Evolutionary conservation across 1,140 invertebrate genomes (phyloP).

Genomic region (Araneus ventricosus): DNA sequence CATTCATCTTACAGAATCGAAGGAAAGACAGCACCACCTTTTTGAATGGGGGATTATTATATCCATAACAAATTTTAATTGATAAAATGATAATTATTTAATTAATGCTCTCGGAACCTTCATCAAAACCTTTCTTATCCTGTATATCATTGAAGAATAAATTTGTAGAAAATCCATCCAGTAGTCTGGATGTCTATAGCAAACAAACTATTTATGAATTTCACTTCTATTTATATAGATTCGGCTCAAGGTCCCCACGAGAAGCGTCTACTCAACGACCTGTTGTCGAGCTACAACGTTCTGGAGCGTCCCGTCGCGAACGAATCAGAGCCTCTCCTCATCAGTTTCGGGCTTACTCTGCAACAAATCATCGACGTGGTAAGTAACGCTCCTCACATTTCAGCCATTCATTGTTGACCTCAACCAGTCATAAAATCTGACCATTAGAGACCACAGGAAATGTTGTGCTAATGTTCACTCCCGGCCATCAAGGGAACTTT

Average conservation of each 20-base stretch:
- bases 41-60: too few relatives aligned
- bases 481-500: constrained; percentile 19
- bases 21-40: too few relatives aligned
- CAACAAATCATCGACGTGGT: constrained; percentile 84
- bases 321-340: constrained; percentile 80
- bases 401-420: constrained; percentile 20
- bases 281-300: constrained; percentile 81
- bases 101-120: too few relatives aligned
- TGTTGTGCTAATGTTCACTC: not conserved
- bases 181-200: too few relatives aligned
- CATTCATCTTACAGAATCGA: too few relatives aligned
- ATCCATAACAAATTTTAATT: too few relatives aligned
- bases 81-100: too few relatives aligned
- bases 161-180: too few relatives aligned
- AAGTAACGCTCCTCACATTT: constrained; percentile 75
- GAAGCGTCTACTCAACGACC: constrained; percentile 78
- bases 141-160: too few relatives aligned
- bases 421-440: constrained; percentile 28
- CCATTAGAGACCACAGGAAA: constrained; percentile 17
- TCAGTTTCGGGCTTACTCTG: constrained; percentile 81
- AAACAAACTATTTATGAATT: too few relatives aligned
- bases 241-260: constrained; percentile 78
- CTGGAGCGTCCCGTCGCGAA: constrained; percentile 82
- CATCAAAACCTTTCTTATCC: too few relatives aligned
- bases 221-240: constrained; percentile 13